A percentile compares a stretch with the other conserved stretches of the same genome.
Conservation (phyloP, 2,113 vertebrate species). For the Phalacrocorax carbo region DNA sequence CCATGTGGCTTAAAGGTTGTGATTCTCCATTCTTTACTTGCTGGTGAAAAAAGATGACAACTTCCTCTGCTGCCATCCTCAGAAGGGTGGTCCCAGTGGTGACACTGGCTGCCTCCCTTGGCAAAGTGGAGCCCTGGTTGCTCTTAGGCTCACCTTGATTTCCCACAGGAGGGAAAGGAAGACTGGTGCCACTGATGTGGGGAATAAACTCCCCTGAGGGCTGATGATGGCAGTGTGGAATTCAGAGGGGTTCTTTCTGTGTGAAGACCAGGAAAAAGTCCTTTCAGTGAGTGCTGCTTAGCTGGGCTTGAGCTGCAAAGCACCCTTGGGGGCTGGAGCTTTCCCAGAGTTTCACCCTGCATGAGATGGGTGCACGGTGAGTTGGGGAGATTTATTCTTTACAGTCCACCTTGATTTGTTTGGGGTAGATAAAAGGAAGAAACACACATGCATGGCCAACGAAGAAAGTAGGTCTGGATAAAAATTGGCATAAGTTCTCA, state of each 20-base stretch:
- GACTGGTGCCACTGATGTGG: background rate
- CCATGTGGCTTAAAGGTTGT: background rate
- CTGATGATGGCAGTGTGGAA: rapidly evolving
- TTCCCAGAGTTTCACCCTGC: rapidly evolving
- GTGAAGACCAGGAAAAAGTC: background rate
- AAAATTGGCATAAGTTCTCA: background rate
- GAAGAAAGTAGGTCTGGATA: background rate
- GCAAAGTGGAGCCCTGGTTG: background rate
- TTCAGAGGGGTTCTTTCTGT: background rate
- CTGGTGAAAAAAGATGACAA: background rate
- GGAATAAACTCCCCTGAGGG: background rate
- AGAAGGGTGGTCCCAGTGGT: background rate
- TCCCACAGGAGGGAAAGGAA: background rate
- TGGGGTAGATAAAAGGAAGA: background rate
- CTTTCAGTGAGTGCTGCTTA: background rate
- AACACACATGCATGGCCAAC: too few relatives aligned
- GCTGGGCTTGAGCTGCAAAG: background rate
- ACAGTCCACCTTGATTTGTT: background rate
- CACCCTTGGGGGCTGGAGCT: background rate
- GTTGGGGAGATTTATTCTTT: background rate
- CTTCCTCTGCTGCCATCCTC: background rate
- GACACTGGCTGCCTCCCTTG: background rate
- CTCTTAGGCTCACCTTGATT: background rate
- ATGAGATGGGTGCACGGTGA: background rate
- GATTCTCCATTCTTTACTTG: background rate